Conservation (phyloP, 1,140 invertebrate species). For the Cherax quadricarinatus region DNA sequence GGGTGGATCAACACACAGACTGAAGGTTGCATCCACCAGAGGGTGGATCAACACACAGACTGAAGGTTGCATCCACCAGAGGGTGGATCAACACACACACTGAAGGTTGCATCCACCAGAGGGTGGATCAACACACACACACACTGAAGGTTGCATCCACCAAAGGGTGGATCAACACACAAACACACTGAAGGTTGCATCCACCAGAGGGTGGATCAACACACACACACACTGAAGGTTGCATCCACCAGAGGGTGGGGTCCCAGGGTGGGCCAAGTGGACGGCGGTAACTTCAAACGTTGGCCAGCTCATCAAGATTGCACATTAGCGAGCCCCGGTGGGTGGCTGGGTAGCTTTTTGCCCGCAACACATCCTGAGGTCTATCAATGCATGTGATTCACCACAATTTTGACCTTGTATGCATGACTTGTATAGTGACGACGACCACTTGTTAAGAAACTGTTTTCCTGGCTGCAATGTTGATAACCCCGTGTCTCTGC, state of each 20-base stretch:
- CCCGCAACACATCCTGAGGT: conserved; percentile 64
- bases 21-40: no score
- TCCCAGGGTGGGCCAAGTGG: conserved; percentile 20
- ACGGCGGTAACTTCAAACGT: conserved; percentile 61
- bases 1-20: no score
- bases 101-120: no score
- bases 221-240: no score
- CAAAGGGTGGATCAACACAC: no score
- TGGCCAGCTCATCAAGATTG: conserved; percentile 67
- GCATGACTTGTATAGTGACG: conserved; percentile 56
- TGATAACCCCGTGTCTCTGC: conserved; percentile 45
- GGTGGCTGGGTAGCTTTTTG: conserved; percentile 66
- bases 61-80: no score
- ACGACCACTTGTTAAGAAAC: conserved; percentile 39
- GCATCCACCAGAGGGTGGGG: not conserved
- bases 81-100: no score
- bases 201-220: no score
- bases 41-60: no score
- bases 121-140: no score
- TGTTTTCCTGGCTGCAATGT: conserved; percentile 31
- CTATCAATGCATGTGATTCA: conserved; percentile 72
- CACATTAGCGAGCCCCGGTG: conserved; percentile 68
- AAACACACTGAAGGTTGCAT: no score
- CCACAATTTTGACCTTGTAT: conserved; percentile 71
- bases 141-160: no score